Base-by-base conservation (phyloP, 1,140 invertebrate species). In the Pectinophora gossypiella region DNA sequence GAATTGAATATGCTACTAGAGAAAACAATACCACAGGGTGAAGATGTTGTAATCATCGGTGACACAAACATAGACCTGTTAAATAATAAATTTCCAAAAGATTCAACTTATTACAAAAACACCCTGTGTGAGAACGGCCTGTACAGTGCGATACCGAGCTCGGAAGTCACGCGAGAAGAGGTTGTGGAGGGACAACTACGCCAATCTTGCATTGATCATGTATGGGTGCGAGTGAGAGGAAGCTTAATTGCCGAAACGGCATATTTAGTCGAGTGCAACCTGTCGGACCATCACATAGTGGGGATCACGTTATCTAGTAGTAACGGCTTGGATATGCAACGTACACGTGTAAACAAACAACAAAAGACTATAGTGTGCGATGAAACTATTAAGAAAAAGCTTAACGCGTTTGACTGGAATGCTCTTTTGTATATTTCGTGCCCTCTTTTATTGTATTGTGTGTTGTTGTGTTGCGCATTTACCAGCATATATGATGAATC, bases 131-230 rank as follows among this genome's bases (percentile, higher is more conserved):
- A 40, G 13, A 12, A 40, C 36, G 36, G 36, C 13, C 36, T 40
- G 10, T 40, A 6, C 16, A 40, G 36, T 40, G 36, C 16, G 13
- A 40, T 40, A 10, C 36, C 36, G 7, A 40, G 10, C 16, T 40
- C 36, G 36, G 36, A 40, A 40, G 16, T 40, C 16, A 40, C 36
- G 36, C 36, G 36, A 15, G 36, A 40, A 40, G 36, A 40, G 15
- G 16, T 40, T 40, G 36, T 40, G 36, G 36, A 40, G 36, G 36
- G 36, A 40, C 36, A 40, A 15, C 36, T 40, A 7, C 36, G 36
- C 16, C n/a, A 6, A 40, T 40, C 36, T 6, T 40, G 36, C 36
- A 40, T 40, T 15, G 36, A 40, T 18, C 36, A 40, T 15, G 36
- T 40, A 18, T 40, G 36, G 36, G 36, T 40, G 36, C 36, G 36